Base-by-base conservation (phyloP, 92 coral and sea anemone species). In the Actinostola sp. region DNA sequence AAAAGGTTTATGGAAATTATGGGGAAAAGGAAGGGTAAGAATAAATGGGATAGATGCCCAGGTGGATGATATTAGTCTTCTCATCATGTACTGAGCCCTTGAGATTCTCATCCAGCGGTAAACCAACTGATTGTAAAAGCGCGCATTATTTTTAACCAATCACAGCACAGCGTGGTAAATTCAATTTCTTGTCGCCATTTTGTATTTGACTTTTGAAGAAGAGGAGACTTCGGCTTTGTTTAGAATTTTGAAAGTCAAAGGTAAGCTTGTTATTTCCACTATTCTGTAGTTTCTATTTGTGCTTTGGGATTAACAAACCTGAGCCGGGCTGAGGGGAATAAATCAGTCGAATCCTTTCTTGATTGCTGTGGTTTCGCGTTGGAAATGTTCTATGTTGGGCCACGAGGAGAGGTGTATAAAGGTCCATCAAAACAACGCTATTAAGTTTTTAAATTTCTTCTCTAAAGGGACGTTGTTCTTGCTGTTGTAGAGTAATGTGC, bases 91-190 rank as follows among this genome's bases (percentile, higher is more conserved):
- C 41, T 42, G 71, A 36, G 71, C 71, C 55, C 42, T 1, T 19
- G 55, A 26, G 25, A 43, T 35, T 9, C 2, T 20, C 23, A 31
- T 48, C 32, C 81, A 39, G 81, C 68, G 81, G 71, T 55, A 9
- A 35, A 31, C 30, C 53, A 42, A 48, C 54, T 11, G 29, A 61
- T 54, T 24, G 57, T 48, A 61, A 49, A 42, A 29, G 58, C 61
- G 70, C 70, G 70, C 61, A 27, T 60, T 54, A 29, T 34, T 55
- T 65, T 29, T 78, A 84, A 63, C 93, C 90, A 90, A 90, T 90
- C 87, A 90, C 61, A 79, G 75, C 51, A 41, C 81, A 52, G 70
- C 89, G 89, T 67, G 81, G 89, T 73, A 90, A 82, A 83, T 86
- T 90, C 88, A 75, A 90, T 80, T 71, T 68, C 41, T 48, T 4